These are phyloP conservation scores for Apostichopus parvimensis DNA, from an alignment of 35 echinoderm and acorn worm genomes.

Conservation along the genomic window DNA sequence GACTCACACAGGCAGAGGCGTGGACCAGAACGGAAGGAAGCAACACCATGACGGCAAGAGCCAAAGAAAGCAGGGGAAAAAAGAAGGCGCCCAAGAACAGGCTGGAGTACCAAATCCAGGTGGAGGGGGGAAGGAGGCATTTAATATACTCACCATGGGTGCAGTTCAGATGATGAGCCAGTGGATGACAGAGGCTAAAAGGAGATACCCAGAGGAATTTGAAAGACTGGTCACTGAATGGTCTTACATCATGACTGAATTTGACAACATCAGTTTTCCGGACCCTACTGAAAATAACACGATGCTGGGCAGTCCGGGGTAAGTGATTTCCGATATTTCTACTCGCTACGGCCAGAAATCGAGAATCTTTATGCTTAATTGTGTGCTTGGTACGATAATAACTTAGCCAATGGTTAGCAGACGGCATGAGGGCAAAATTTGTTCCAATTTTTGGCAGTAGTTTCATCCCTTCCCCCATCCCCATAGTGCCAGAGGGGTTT, in stretches of 20 bases:
- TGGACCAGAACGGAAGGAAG: neutral
- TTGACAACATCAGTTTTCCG: slow-evolving; percentile 15
- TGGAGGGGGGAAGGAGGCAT: neutral
- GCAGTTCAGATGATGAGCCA: slow-evolving; percentile 20
- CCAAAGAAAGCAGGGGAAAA: neutral
- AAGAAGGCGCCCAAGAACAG: neutral
- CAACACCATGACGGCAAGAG: neutral
- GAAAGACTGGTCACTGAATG: neutral
- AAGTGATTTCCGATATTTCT: no score
- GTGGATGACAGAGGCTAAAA: slow-evolving; percentile 18
- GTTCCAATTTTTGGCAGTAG: no score
- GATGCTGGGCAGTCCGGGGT: no score
- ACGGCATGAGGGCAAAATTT: no score
- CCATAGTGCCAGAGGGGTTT: no score
- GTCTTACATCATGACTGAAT: neutral
- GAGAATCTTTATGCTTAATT: no score
- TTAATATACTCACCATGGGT: neutral
- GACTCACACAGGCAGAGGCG: neutral
- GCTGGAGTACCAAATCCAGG: no score
- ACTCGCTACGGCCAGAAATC: no score
- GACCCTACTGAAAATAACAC: neutral
- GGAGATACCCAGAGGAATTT: slow-evolving; percentile 20
- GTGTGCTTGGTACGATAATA: no score
- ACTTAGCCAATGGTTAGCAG: no score
- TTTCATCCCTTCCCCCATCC: no score